Conservation (phyloP, 2,888 invertebrate genomes). For the Dorcus hopei region DNA sequence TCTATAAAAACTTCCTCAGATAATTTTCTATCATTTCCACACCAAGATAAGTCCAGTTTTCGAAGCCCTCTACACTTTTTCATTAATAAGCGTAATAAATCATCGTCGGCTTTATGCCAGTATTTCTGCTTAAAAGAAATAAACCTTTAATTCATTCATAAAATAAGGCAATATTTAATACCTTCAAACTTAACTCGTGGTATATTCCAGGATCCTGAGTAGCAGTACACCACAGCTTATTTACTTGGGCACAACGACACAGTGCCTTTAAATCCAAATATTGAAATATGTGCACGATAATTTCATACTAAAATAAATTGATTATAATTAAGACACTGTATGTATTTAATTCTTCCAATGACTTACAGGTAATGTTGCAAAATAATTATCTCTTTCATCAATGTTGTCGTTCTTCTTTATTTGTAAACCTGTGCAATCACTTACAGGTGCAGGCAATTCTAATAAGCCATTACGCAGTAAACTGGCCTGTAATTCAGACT, state of each 20-base stretch:
- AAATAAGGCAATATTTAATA: slow-evolving; percentile 24
- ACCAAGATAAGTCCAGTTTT: slow-evolving; percentile 85
- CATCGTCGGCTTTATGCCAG: slow-evolving; percentile 71
- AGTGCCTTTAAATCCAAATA: slow-evolving; percentile 78
- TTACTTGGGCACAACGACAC: slow-evolving; percentile 73
- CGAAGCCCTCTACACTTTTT: slow-evolving; percentile 66
- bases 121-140: slow-evolving; percentile 54
- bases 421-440: not conserved
- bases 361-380: slow-evolving; percentile 45
- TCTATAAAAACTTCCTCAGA: slow-evolving; percentile 38
- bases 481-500: slow-evolving; percentile 31
- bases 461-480: slow-evolving; percentile 31
- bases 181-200: slow-evolving; percentile 73
- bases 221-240: slow-evolving; percentile 67
- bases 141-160: not conserved
- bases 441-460: slow-evolving; percentile 13
- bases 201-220: slow-evolving; percentile 75
- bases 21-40: slow-evolving; percentile 61
- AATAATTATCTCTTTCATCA: slow-evolving; percentile 20
- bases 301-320: slow-evolving; percentile 68
- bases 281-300: slow-evolving; percentile 73
- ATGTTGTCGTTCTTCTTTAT: not conserved
- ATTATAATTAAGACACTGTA: slow-evolving; percentile 1
- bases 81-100: slow-evolving; percentile 55
- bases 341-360: not conserved